Conservation (phyloP, 2,113 vertebrate species). For the Pantherophis guttatus region DNA sequence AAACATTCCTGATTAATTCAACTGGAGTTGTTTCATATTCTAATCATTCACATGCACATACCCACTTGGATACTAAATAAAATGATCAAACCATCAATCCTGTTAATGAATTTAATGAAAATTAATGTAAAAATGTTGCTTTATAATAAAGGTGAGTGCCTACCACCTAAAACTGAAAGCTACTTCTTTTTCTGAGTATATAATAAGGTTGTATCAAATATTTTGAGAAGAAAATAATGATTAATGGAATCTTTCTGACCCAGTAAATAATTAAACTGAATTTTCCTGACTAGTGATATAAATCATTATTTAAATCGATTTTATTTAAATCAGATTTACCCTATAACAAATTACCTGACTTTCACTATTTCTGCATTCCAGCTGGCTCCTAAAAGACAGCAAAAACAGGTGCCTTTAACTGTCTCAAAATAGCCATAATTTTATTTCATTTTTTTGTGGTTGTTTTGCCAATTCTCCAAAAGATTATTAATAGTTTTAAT, state of each 20-base stretch:
- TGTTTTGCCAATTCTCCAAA: neutral
- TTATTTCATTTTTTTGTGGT: neutral
- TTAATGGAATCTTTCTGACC: neutral
- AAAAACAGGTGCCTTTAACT: neutral
- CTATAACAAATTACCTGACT: neutral
- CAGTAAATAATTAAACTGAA: neutral
- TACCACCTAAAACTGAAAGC: neutral
- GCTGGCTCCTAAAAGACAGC: neutral
- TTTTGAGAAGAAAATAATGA: neutral
- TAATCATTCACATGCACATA: neutral
- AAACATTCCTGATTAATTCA: neutral
- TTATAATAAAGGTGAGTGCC: neutral
- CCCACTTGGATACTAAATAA: neutral
- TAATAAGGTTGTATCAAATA: neutral
- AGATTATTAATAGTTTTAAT: neutral
- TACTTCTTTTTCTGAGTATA: neutral
- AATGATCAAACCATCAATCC: neutral
- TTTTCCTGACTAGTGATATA: neutral
- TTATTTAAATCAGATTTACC: neutral
- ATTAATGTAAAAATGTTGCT: neutral
- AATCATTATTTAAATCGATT: neutral
- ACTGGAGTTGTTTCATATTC: neutral
- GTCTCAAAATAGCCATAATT: neutral
- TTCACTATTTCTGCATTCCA: conserved; percentile 7
- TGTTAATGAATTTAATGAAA: neutral